These are phyloP conservation scores for Rhabdomys pumilio DNA, from an alignment of 2,797 vertebrate species.

Conservation along the genomic window DNA sequence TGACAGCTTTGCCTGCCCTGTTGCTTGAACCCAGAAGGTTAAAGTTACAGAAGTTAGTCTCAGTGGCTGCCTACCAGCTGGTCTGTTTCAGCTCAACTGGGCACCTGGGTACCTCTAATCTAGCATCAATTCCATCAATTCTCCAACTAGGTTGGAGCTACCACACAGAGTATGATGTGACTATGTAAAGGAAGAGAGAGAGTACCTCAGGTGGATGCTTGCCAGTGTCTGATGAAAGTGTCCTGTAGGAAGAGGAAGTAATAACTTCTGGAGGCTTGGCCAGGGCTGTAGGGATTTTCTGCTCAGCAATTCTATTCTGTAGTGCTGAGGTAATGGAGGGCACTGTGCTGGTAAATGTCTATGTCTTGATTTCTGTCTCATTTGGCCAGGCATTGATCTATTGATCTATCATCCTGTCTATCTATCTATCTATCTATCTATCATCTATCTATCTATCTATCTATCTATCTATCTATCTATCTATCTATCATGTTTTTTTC, in stretches of 20 bases:
- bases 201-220: neutral
- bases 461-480: no score
- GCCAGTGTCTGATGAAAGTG: neutral
- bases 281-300: neutral
- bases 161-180: neutral
- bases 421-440: no score
- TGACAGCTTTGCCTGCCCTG: neutral
- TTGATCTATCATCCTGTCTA: no score
- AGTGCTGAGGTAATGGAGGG: neutral
- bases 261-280: neutral
- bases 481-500: neutral
- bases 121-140: neutral
- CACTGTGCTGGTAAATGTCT: neutral
- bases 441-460: neutral
- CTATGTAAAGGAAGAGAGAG: neutral
- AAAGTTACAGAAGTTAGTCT: neutral
- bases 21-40: neutral
- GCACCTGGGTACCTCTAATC: neutral
- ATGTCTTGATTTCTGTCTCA: neutral
- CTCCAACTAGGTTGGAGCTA: no score
- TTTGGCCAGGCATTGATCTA: neutral
- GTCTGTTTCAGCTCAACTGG: neutral
- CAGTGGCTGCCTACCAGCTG: neutral
- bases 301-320: neutral
- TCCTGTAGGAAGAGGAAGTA: neutral